A percentile compares a stretch with the other conserved stretches of the same genome.
Conservation (phyloP, 2,113 vertebrate genomes). For the Ammodytes dubius region DNA sequence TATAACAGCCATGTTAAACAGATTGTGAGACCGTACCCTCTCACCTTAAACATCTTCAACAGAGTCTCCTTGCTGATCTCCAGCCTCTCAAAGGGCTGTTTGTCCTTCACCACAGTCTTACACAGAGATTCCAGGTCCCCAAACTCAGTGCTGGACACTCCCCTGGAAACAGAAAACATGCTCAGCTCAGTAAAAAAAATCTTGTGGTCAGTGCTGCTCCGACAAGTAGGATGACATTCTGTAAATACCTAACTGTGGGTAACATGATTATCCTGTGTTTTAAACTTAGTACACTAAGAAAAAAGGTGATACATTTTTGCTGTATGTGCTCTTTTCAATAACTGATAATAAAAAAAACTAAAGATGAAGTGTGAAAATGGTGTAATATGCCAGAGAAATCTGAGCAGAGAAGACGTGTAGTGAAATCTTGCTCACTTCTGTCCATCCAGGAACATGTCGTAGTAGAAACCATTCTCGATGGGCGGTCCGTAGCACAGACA, state of each 20-base stretch:
- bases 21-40: not conserved
- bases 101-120: conserved; percentile 95
- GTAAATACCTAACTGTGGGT: not conserved
- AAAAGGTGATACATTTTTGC: not conserved
- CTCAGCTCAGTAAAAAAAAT: not conserved
- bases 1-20: not conserved
- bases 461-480: conserved; percentile 99
- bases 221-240: not conserved
- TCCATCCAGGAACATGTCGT: conserved; percentile 96
- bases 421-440: conserved; percentile 86
- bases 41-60: conserved; percentile 97
- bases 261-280: not conserved
- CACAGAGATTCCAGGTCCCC: conserved; percentile 92
- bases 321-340: not conserved
- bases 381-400: not conserved
- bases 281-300: not conserved
- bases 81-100: conserved; percentile 95
- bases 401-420: not conserved
- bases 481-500: conserved; percentile 98
- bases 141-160: conserved; percentile 95
- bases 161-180: conserved; percentile 76
- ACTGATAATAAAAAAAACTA: not conserved
- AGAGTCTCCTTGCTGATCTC: conserved; percentile 96
- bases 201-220: not conserved
- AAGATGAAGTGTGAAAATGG: no score